These are phyloP conservation scores for Drosophila melanocephala DNA, from an alignment of 2,888 invertebrate genomes.

Conservation along the genomic window DNA sequence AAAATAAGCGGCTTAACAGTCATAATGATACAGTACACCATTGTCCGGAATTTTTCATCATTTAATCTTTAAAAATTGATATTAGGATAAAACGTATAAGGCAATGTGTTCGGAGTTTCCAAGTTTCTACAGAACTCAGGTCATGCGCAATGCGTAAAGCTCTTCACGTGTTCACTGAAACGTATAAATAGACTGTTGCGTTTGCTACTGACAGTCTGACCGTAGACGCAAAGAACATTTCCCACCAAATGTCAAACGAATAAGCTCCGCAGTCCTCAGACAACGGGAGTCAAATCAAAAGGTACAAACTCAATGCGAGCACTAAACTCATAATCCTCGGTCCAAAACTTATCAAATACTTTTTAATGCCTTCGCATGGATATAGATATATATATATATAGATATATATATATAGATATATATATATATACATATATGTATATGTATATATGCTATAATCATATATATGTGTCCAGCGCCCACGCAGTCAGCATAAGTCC, in stretches of 20 bases:
- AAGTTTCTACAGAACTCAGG: slow-evolving; percentile 48
- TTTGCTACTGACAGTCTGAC: slow-evolving; percentile 49
- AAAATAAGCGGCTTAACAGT: slow-evolving; percentile 5
- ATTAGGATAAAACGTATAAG: slow-evolving; percentile 9
- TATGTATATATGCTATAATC: slow-evolving; percentile 18
- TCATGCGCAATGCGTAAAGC: slow-evolving; percentile 43
- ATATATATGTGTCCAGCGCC: slow-evolving; percentile 62
- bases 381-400: neutral
- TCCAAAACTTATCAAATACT: slow-evolving; percentile 73
- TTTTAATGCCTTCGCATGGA: slow-evolving; percentile 62
- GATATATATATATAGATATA: slow-evolving; percentile 1
- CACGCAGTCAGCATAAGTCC: slow-evolving; percentile 63
- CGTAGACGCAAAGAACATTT: slow-evolving; percentile 62
- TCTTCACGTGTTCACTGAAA: slow-evolving; percentile 56
- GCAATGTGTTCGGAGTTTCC: neutral
- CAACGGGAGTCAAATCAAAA: slow-evolving; percentile 21
- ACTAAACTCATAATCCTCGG: slow-evolving; percentile 68
- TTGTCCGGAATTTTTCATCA: neutral
- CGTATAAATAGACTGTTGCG: slow-evolving; percentile 61
- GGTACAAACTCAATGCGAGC: slow-evolving; percentile 28
- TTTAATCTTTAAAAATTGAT: slow-evolving; percentile 7
- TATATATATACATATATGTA: neutral
- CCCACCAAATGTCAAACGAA: slow-evolving; percentile 70
- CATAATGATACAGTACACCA: neutral
- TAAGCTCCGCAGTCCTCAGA: slow-evolving; percentile 42